Evolutionary conservation across 2,888 invertebrate species (phyloP), one percentile per base, ranked within the genome.

Genomic region (Sphinx pinastri): DNA sequence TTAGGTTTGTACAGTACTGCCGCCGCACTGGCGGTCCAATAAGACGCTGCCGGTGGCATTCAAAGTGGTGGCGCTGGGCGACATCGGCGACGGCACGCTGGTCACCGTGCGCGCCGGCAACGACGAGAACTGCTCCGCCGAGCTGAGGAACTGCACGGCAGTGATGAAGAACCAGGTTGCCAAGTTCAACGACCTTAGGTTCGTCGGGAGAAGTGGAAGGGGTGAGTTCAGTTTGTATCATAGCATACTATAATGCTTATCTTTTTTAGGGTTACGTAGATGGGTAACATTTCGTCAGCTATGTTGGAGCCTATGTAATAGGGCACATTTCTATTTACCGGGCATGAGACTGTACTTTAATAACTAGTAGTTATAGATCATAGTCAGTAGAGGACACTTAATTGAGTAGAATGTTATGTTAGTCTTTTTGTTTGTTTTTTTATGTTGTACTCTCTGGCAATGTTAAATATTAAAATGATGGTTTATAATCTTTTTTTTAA

Each of bases 81-180:
- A 99, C 81, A 97, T 99, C 67, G 96, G 97, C 78, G 99, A 99
- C 89, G 99, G 99, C 54, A 99, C 99, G 19, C 95, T 98, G 88
- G 99, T 99, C 76, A 98, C 98, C 19, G 97, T 99, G 69, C 94
- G 97, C 70, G 99, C 99, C 38, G 99, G 99, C 38, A 99, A 99
- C 90, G 99, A 99, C 87, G 99, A 99, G 92, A 99, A 99, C 93
- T 98, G 97, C 88, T 98, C 98, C 84, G 99, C 98, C 3, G 99
- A 99, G 88, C 94, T 99, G 78, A 94, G 98, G 82, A 99, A 99
- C 94, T 97, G 97, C 81, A 97, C 98, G 16, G 98, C 99, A 0
- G 97, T 98, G 75, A 98, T 99, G 97, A 98, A 98, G 94, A 98
- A 99, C 88, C 98, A 99, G 90, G 98, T 99, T 77, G 99, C 99